Percentiles rank a stretch among this genome's conserved stretches.
Conservation (phyloP, 2,797 vertebrate species). For the Aselliscus stoliczkanus region DNA sequence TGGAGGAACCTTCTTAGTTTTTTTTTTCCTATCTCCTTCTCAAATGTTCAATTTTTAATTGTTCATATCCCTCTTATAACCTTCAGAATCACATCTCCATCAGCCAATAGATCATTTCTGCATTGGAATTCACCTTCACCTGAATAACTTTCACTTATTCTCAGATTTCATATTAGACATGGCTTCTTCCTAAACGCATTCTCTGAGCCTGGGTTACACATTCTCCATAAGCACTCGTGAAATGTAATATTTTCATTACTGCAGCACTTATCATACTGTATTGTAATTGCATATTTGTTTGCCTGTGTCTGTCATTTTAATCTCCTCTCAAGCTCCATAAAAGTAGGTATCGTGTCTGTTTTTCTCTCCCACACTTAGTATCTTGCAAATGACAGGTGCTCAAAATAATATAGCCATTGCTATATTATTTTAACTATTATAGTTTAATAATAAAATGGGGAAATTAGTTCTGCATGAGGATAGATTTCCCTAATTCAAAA, state of each 20-base stretch:
- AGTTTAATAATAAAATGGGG: background rate
- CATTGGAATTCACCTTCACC: background rate
- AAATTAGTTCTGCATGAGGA: background rate
- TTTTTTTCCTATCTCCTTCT: background rate
- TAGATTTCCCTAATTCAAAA: background rate
- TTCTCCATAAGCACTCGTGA: background rate
- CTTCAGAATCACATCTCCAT: background rate
- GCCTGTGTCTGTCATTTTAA: background rate
- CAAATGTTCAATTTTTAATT: background rate
- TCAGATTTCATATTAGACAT: background rate
- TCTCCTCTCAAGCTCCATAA: background rate
- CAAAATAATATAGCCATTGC: background rate
- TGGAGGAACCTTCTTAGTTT: background rate
- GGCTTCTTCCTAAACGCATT: background rate
- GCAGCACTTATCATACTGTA: background rate
- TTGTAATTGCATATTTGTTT: background rate
- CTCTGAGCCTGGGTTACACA: background rate
- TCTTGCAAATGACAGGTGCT: background rate
- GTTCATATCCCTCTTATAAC: background rate
- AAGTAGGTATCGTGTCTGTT: background rate
- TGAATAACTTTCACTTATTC: background rate
- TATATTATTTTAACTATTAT: background rate
- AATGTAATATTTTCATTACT: background rate
- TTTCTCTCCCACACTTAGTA: background rate
- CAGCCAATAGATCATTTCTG: background rate